A percentile compares a stretch with the other conserved stretches of the same genome.
Conservation (phyloP, 2,888 invertebrate genomes). For the Sarcophaga rosellei region DNA sequence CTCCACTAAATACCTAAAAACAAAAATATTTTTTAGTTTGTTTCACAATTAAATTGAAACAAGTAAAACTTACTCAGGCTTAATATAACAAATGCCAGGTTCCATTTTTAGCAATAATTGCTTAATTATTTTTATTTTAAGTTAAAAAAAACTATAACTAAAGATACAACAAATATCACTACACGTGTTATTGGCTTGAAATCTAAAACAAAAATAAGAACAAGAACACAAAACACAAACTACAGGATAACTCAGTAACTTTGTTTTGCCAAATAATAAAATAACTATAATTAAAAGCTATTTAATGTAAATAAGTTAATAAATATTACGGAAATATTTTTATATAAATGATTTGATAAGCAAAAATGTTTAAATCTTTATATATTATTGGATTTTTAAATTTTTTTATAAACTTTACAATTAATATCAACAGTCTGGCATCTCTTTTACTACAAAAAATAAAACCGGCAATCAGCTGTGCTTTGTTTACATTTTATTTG, state of each 20-base stretch:
- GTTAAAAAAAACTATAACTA: not conserved
- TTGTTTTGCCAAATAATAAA: not conserved
- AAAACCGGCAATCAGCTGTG: constrained; percentile 54
- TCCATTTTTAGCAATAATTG: constrained; percentile 74
- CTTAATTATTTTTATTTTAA: constrained; percentile 10
- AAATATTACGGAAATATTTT: too few species aligned
- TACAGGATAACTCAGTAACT: not conserved
- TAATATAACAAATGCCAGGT: constrained; percentile 80
- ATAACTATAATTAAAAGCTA: not conserved
- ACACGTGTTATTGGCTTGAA: constrained; percentile 56
- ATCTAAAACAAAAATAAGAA: constrained; percentile 37
- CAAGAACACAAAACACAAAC: not conserved
- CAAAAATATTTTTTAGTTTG: not conserved
- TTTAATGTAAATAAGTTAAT: not conserved
- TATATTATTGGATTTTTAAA: not conserved
- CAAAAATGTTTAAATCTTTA: too few species aligned
- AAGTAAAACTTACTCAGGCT: constrained; percentile 74
- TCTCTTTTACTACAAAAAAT: not conserved
- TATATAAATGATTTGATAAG: too few species aligned
- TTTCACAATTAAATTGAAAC: not conserved
- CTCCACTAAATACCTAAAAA: constrained; percentile 70
- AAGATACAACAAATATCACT: not conserved
- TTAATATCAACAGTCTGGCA: not conserved
- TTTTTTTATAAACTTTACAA: too few species aligned
- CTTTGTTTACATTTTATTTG: constrained; percentile 45